Base-by-base conservation (phyloP, 2,888 invertebrate species). In the Loripinus fragilis region DNA sequence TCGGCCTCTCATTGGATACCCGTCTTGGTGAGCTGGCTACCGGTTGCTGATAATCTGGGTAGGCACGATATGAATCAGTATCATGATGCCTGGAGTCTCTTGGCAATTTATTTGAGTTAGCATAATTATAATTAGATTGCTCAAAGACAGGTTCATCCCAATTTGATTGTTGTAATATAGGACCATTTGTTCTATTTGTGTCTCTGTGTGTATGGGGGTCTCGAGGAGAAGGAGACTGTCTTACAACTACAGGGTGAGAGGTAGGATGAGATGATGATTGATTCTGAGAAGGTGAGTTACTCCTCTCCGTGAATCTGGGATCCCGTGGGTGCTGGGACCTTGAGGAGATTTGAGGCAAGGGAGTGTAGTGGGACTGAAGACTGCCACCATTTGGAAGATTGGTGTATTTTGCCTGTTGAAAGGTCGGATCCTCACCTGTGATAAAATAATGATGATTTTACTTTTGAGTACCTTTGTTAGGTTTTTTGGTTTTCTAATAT, bases 361-460 rank as follows among this genome's bases (percentile, higher is more conserved):
- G 73, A 38, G 71, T 67, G 50, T 76, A 79, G 48, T 66, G 67
- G 28, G 75, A 30, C 45, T 38, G 78, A 28, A 74, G 73, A 71
- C 72, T 78, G 69, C 67, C 76, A 80, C 81, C 76, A 76, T 81
- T 71, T 70, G 81, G 67, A 75, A 75, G 71, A 78, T 78, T 80
- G 83, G 84, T 85, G 84, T 69, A 76, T 86, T 84, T 85, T 80
- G 79, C 82, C 77, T 76, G 74, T 75, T 81, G 83, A 67, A 75
- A 81, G 67, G 50, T 42, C 66, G 74, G 76, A 52, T 85, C 86
- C 42, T 85, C 87, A 88, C 86, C 87, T 88, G 86, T 86, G 75
- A 79, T 33, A 60, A 60, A 60, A 60, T 23, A 45, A 45, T 23
- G 52, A n/a, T n/a, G 52, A 23, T 10, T 15, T 48, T 48, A 48